Evolutionary conservation across 2,797 vertebrate genomes (phyloP), one percentile per base, ranked within the genome.

Genomic region (Gymnopithys bicolor): DNA sequence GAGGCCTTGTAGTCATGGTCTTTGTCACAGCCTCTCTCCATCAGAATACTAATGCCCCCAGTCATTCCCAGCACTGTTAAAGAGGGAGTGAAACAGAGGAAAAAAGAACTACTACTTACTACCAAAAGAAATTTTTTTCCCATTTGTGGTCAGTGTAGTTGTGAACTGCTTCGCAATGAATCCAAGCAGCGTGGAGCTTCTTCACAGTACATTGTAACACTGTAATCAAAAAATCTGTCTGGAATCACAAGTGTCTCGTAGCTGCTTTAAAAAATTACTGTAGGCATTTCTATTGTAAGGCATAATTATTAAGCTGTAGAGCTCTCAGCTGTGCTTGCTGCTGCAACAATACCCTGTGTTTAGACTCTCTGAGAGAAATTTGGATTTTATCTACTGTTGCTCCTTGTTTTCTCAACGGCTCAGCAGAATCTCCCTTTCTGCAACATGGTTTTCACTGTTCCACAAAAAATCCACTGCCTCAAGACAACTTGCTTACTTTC

Each of bases 1-100:
- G 88, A 96, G 96, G 94, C 95, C 95, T 96, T 63, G 76, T 10
- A 84, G 92, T 89, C 91, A 95, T 51, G 33, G 91, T 51, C 94
- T 93, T 88, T 97, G 96, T 98, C 96, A 97, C 96, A 96, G 96
- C 90, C 95, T 95, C 94, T 94, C 97, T 97, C 93, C 94, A 77
- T 73, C 80, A 58, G 97, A 97, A 97, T 96, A 67, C 95, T 95
- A 97, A 97, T 96, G 94, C 55, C 94, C 78, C 25, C n/a, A 79
- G 23, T 77, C 96, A 82, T 85, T 68, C 39, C 69, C 85, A 83
- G 71, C 82, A 10, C n/a, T 25, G 62, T 13, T 60, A 73, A 59
- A 87, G 73, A 82, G 45, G 83, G 84, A 77, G 84, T 5, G 11
- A 71, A 78, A 66, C 32, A 46, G 60, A 46, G 60, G 37, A 33